Percentiles rank a stretch among this genome's conserved stretches.
These are phyloP conservation scores for Hiodon tergisus DNA, from an alignment of 2,113 vertebrate species.

Conservation along the genomic window DNA sequence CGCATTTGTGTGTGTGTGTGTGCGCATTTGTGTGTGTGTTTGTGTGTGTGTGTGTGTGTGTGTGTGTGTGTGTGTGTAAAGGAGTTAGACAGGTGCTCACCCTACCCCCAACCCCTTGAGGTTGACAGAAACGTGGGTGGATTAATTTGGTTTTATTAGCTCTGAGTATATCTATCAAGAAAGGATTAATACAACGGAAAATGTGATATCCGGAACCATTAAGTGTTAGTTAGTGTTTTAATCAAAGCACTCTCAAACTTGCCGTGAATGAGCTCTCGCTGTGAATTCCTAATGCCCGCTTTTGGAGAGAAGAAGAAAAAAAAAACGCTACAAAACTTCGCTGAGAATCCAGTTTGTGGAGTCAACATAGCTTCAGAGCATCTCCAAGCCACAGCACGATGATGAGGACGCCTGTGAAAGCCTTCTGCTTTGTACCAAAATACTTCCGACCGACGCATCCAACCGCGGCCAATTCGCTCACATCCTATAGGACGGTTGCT, in stretches of 20 bases:
- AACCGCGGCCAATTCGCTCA: no score
- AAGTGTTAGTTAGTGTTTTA: slow-evolving; percentile 63
- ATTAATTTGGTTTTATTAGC: slow-evolving; percentile 68
- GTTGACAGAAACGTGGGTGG: slow-evolving; percentile 59
- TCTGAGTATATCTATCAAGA: slow-evolving; percentile 60
- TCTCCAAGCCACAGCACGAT: no score
- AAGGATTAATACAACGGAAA: slow-evolving; percentile 66
- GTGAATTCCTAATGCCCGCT: slow-evolving; percentile 59
- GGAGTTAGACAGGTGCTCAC: not conserved
- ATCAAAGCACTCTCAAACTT: slow-evolving; percentile 52
- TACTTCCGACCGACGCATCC: no score
- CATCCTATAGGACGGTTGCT: no score
- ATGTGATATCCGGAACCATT: slow-evolving; percentile 62
- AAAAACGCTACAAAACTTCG: not conserved
- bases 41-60: no score
- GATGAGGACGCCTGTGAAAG: no score
- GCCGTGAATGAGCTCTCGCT: slow-evolving; percentile 36
- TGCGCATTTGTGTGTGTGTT: no score
- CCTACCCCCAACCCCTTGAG: slow-evolving; percentile 31
- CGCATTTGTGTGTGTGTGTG: no score
- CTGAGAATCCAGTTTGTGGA: not conserved
- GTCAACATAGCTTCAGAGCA: no score
- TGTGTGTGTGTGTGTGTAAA: no score
- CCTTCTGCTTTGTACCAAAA: no score
- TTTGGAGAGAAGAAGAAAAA: slow-evolving; percentile 43